phyloP scores from a whole-genome alignment of 64 coral and sea anemone species.

The Porites lutea region DNA sequence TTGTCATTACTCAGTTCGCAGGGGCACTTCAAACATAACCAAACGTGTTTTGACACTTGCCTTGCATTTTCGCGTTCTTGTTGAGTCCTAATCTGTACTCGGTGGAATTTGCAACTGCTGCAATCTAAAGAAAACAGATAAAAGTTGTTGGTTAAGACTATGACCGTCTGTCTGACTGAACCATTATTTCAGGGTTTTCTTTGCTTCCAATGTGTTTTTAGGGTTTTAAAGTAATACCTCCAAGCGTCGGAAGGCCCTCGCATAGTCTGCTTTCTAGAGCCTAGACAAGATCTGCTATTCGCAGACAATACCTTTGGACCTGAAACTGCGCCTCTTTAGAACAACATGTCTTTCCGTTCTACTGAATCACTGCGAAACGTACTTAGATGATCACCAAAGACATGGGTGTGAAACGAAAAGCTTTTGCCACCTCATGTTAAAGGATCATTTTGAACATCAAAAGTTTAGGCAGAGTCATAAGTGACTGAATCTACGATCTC shows the following conservation, averaged over 20 bases:
- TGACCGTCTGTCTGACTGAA: no score
- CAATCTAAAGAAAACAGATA: conserved; percentile 54
- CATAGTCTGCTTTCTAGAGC: neutral
- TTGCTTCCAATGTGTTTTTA: no score
- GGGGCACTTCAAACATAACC: neutral
- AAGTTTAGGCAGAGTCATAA: neutral
- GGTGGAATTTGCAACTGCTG: conserved; percentile 85
- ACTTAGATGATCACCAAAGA: neutral
- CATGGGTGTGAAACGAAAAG: neutral
- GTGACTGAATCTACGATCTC: neutral
- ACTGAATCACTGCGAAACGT: neutral
- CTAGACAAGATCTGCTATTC: neutral
- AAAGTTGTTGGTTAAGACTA: neutral
- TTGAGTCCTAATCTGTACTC: conserved; percentile 90
- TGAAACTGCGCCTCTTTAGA: neutral
- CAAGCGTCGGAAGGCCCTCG: neutral
- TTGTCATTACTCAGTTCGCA: no score
- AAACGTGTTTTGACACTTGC: conserved; percentile 29
- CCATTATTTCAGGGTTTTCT: no score
- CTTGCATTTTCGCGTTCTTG: conserved; percentile 84
- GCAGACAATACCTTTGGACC: neutral
- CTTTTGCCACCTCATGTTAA: neutral
- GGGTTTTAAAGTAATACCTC: neutral
- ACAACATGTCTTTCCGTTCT: neutral
- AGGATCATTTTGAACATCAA: neutral